Evolutionary conservation across 2,797 vertebrate genomes (phyloP), one percentile per base, ranked within the genome.

Genomic region (Todus mexicanus): DNA sequence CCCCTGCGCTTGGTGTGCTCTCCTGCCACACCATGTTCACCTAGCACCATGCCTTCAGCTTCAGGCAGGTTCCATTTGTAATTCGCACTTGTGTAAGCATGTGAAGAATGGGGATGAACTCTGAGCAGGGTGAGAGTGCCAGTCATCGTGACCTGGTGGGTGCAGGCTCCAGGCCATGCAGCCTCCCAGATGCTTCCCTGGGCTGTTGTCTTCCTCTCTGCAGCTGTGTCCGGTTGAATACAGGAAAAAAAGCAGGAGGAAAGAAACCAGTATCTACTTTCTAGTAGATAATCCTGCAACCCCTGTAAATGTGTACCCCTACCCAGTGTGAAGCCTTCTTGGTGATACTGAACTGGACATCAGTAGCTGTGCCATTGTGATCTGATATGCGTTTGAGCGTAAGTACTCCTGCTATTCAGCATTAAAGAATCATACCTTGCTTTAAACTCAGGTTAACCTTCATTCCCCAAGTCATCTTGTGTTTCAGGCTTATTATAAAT

Each of bases 51-150:
- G 40, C 63, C 77, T 45, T 7, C 4, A 47, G 37, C 20, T 40
- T 25, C 27, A 7, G 2, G 8, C 6, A 48, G 31, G 60, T 9
- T 47, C 33, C 4, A 5, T 10, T 60, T 45, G 37, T 69, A 63
- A 20, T 6, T n/a, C 40, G 8, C 6, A 5, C 12, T 1, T 0
- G 10, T 4, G 23, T 2, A 3, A 38, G 13, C 2, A 0, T 6
- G 50, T 7, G 12, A 40, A 33, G 53, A 43, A 10, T 2, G 11
- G 37, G 53, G 15, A 8, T 65, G 50, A 29, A 22, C 60, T 19
- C 1, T 1, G 35, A 25, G 59, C 76, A 25, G 76, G 25, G 18
- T 2, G 3, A 35, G 51, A 3, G 43, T 15, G 53, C 48, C 35
- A 8, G 64, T 27, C 45, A 16, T 18, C 0, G 2, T 23, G 61